Evolutionary conservation across 2,797 vertebrate species (phyloP), one percentile per base, ranked within the genome.

Genomic region (Channa striata): DNA sequence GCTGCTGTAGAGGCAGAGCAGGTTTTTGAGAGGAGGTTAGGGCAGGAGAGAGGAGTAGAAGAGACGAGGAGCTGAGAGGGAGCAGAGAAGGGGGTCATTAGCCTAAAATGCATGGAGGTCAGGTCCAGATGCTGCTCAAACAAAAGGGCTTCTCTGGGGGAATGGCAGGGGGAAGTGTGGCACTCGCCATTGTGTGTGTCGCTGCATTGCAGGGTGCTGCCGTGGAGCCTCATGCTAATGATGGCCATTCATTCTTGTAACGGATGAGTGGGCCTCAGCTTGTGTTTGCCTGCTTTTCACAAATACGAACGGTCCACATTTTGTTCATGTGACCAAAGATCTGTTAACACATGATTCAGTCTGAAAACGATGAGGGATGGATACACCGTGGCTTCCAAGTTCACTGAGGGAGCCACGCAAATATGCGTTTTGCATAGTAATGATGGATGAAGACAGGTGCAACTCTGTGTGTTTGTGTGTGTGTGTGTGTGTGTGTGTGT

Each of bases 131-230:
- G 96, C 96, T 95, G 86, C 90, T 89, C 67, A 90, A 95, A 97
- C 97, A 97, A 98, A 97, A 95, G 95, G 94, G 94, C 95, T 95
- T 97, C 95, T 95, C 88, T 95, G 95, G 91, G 87, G 90, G 89
- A 87, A 88, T 71, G 76, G 86, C 85, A 88, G 95, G 93, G 95
- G 95, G 96, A 95, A 97, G 96, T 91, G 94, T 96, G 96, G 96
- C 95, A 92, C 93, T 95, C 50, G 91, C 95, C 90, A 96, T 96
- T 95, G 90, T 94, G 89, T 92, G 89, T 92, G 90, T 93, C 94
- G 95, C 97, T 95, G 97, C 97, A 98, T 97, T 99, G 97, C 97
- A 97, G 97, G 95, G 96, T 96, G 95, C 93, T 95, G 90, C 92
- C 76, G 92, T 93, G 95, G 95, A 94, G 95, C 94, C 92, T 93